Base-by-base conservation (phyloP, 2,888 invertebrate species). In the Bhutanitis thaidina region DNA sequence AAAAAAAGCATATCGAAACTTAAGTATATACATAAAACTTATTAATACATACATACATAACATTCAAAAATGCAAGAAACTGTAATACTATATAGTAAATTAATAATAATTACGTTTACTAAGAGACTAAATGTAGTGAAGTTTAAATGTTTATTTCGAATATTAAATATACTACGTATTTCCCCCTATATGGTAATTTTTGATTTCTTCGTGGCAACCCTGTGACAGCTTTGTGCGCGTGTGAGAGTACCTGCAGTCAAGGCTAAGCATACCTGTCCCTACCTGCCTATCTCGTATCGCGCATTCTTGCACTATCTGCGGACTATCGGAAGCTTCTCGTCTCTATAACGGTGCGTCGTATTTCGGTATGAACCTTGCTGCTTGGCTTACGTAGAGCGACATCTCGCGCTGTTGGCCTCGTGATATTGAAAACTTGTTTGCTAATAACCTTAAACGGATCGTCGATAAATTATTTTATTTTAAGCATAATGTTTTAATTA, bases 301-400 rank as follows among this genome's bases (percentile, higher is more conserved):
- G 71, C 80, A 80, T 86, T 86, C 83, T 77, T 78, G 77, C 69
- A 72, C 78, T 84, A 85, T 84, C 84, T 77, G 73, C 71, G 65
- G 69, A 72, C 71, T 79, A 81, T 79, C 76, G 69, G 69, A 69
- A 74, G 72, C 69, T 70, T 76, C 59, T 53, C 44, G 37, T 45
- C 49, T 45, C 49, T 30, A 32, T 59, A 52, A 52, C 52, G 47
- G 52, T 51, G 43, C 32, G 16, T 46, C 69, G 67, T 73, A 74
- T 70, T 74, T 74, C 67, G 69, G 67, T 61, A 53, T 58, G 60
- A 58, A 60, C 54, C 65, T 61, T 75, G 75, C 76, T 77, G 72
- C 78, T 73, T 68, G 58, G 57, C 56, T 55, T 66, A 67, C 69
- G 69, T 69, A 64, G 60, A 27, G 14, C 29, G n/a, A 13, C 5